Base-by-base conservation (phyloP, 2,888 invertebrate genomes). In the Polyommatus icarus region DNA sequence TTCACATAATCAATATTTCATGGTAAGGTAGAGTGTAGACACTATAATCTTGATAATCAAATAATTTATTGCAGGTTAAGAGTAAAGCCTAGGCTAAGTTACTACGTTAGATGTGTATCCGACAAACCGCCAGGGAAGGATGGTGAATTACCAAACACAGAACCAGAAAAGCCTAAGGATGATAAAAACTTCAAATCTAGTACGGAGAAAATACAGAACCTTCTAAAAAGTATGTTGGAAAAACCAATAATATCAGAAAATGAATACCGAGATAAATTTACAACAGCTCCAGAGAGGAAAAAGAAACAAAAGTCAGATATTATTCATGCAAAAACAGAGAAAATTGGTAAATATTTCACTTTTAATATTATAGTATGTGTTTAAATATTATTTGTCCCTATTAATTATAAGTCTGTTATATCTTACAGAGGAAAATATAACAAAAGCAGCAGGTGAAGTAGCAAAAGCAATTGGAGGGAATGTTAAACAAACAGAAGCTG, bases 401-500 rank as follows among this genome's bases (percentile, higher is more conserved):
- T 73, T 24, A 10, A 61, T 61, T 61, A 4, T 10, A 61, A 24
- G 0, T 8, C 1, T 61, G 46, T 76, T 12, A 40, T 76, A n/a
- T 24, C 7, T 79, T 77, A 67, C 76, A 94, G 94, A 93, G 84
- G 88, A 92, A 80, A 90, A 84, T 18, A 86, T 96, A 72, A 91
- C 93, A 32, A 91, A 91, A 83, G 97, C 97, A 12, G 97, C 96
- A 0, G 95, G 95, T 85, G 94, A 95, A 79, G 97, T 97, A n/a
- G 97, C 98, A 0, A 89, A 95, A 80, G 91, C 94, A 59, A 86
- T 97, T 0, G 96, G 96, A 76, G 97, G 96, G 15, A 95, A 97
- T 87, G 90, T 94, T 0, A 94, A 95, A 83, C 95, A 96, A 87
- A 97, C 96, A 0, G 97, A 97, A 88, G 95, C 96, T 0, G 97